Evolutionary conservation across 30 jellyfish, hydroid and myxozoan genomes (phyloP).

Genomic region (Turritopsis dohrnii): DNA sequence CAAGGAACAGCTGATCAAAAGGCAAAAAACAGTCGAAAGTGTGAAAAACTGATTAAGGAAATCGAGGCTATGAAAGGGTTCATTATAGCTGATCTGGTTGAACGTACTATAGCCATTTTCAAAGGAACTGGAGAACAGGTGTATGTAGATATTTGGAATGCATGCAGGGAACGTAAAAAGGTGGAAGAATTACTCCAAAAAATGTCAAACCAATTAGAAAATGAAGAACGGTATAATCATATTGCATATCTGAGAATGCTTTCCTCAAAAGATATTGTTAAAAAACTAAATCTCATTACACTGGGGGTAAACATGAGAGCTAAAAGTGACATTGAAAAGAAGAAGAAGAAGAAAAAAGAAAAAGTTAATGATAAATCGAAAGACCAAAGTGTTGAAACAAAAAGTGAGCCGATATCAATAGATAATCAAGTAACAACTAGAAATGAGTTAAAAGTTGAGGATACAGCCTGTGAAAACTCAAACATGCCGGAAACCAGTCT

Average conservation of each 20-base stretch:
- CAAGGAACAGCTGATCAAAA: constrained; percentile 24
- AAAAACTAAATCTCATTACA: not conserved
- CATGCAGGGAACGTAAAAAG: not conserved
- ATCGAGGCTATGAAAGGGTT: constrained; percentile 27
- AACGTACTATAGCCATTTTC: constrained; percentile 18
- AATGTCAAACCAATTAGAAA: not conserved
- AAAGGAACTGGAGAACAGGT: constrained; percentile 12
- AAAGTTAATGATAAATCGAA: not conserved
- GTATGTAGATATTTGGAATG: constrained; percentile 7
- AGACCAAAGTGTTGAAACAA: not conserved
- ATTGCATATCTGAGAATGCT: constrained; percentile 24
- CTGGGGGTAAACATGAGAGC: constrained; percentile 1
- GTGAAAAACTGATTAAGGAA: constrained; percentile 19
- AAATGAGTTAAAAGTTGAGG: not conserved
- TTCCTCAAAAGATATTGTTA: constrained; percentile 27
- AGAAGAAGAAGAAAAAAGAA: not conserved
- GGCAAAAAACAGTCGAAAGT: constrained; percentile 24
- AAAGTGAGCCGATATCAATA: not conserved
- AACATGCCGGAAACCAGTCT: not conserved
- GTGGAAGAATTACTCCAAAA: constrained; percentile 7
- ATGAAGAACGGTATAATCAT: not conserved
- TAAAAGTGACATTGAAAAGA: not conserved
- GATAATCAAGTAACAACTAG: not conserved
- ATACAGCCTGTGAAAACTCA: not conserved
- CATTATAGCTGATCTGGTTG: constrained; percentile 19